Percentiles rank a stretch among this genome's conserved stretches.
phyloP scores from a whole-genome alignment of 2,888 invertebrate genomes.

The Rotaria macrura region DNA sequence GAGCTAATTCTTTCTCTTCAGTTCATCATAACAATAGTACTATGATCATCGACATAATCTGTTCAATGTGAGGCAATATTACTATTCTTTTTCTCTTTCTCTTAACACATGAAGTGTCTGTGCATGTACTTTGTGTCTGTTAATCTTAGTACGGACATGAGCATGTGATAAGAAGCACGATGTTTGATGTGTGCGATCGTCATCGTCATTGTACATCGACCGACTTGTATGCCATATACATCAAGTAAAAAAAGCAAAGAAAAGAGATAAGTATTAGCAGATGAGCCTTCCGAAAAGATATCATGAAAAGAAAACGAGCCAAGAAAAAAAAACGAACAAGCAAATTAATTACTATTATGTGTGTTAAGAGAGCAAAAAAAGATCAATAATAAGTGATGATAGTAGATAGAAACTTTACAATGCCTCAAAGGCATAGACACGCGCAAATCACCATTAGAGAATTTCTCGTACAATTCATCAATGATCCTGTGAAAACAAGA shows the following conservation, averaged over 20 bases:
- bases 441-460: not conserved
- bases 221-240: not conserved
- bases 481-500: not conserved
- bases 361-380: not conserved
- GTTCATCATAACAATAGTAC: not conserved
- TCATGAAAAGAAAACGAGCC: not conserved
- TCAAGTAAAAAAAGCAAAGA: not conserved
- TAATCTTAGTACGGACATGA: not conserved
- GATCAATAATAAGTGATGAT: not conserved
- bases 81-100: not conserved
- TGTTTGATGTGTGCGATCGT: conserved; percentile 1
- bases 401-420: not conserved
- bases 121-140: not conserved
- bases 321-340: not conserved
- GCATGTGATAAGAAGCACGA: not conserved
- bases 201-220: not conserved
- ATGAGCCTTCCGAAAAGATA: not conserved
- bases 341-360: conserved; percentile 11
- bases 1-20: not conserved
- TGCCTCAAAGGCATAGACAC: not conserved
- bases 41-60: not conserved
- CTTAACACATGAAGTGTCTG: not conserved
- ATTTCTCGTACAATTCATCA: not conserved
- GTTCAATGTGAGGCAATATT: conserved; percentile 8
- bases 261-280: not conserved